phyloP scores from a whole-genome alignment of 1,140 invertebrate species.

The Meloidogyne hapla region DNA sequence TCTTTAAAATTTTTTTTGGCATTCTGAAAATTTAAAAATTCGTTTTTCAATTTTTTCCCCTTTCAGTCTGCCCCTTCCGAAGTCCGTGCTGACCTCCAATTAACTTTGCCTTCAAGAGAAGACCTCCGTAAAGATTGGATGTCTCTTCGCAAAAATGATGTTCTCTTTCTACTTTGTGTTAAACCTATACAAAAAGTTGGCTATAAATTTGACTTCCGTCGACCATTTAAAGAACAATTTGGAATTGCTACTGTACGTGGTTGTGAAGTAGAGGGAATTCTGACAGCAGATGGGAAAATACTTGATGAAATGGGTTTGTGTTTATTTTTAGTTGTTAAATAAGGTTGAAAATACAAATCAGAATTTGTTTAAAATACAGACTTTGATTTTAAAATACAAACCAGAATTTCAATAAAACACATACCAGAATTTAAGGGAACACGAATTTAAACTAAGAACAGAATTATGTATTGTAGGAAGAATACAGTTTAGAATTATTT shows the following conservation, averaged over 20 bases:
- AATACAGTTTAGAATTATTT: too few relatives aligned
- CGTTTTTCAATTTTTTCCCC: not conserved
- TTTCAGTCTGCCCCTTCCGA: slow-evolving; percentile 74
- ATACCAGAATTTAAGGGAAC: too few relatives aligned
- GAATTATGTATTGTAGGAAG: too few relatives aligned
- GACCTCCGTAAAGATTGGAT: slow-evolving; percentile 95
- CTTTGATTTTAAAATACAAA: too few relatives aligned
- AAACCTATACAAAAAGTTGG: slow-evolving; percentile 79
- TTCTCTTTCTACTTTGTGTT: slow-evolving; percentile 90
- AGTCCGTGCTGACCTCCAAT: slow-evolving; percentile 87
- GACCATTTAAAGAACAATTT: slow-evolving; percentile 84
- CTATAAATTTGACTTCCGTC: slow-evolving; percentile 65
- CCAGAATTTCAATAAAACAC: not conserved
- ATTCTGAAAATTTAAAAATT: not conserved
- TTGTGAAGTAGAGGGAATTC: slow-evolving; percentile 96
- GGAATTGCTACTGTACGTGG: slow-evolving; percentile 87
- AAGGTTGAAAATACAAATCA: too few relatives aligned
- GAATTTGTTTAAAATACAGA: too few relatives aligned
- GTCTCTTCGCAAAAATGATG: slow-evolving; percentile 87
- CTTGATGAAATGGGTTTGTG: slow-evolving; percentile 79
- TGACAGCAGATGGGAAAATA: slow-evolving; percentile 90
- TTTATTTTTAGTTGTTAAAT: not conserved
- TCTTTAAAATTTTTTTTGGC: not conserved
- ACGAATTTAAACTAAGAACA: too few relatives aligned
- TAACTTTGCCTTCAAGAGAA: slow-evolving; percentile 82